Percentiles rank a stretch among this genome's conserved stretches.
phyloP scores from a whole-genome alignment of 2,797 vertebrate species.

The Pantherophis vulpinus region DNA sequence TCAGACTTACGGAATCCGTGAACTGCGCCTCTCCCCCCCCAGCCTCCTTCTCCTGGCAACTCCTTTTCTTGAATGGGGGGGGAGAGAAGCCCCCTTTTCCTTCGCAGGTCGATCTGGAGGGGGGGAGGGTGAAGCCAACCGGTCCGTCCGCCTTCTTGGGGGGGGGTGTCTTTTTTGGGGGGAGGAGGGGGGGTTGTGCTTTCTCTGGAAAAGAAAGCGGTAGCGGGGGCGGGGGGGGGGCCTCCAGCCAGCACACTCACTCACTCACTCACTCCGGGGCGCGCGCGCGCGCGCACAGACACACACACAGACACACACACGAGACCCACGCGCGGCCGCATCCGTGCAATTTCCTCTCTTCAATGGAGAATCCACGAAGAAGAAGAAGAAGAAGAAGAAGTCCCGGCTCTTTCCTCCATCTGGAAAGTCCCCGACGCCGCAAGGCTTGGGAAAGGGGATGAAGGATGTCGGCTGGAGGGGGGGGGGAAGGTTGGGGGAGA shows the following conservation, averaged over 20 bases:
- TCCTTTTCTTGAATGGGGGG: constrained; percentile 25
- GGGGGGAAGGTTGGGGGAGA: background rate
- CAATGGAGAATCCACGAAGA: background rate
- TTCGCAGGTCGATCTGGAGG: background rate
- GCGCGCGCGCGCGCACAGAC: background rate
- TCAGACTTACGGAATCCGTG: constrained; percentile 60
- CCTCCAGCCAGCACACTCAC: background rate
- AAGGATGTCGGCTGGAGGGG: background rate
- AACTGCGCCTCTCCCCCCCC: constrained; percentile 25
- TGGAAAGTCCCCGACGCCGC: background rate
- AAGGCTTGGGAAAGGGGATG: background rate
- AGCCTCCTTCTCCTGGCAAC: background rate
- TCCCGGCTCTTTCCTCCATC: background rate
- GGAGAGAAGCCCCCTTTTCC: constrained; percentile 31
- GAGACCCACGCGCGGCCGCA: background rate
- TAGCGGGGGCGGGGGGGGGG: too few relatives aligned
- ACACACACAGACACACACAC: background rate
- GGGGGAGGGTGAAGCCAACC: background rate
- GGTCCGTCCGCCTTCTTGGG: background rate
- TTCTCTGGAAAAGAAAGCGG: background rate
- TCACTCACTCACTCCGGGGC: background rate
- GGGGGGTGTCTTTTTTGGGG: background rate
- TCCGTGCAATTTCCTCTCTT: background rate
- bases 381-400: background rate
- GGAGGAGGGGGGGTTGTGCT: constrained; percentile 4